Conservation (phyloP, 2,113 vertebrate species). For the Vidua chalybeata region DNA sequence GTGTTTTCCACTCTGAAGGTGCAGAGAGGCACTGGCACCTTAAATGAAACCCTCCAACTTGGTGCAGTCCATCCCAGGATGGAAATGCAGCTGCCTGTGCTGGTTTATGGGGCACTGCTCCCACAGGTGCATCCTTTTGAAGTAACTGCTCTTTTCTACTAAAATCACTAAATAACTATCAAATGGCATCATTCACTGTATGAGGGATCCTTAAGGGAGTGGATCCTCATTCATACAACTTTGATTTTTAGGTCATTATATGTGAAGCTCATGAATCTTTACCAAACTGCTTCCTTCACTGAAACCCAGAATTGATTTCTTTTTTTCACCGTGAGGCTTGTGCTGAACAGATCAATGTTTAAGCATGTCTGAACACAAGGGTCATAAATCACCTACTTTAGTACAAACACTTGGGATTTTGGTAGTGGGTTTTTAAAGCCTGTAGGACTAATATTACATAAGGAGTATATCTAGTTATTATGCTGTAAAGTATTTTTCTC, state of each 20-base stretch:
- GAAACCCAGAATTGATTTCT: background rate
- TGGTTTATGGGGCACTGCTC: background rate
- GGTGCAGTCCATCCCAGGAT: background rate
- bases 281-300: background rate
- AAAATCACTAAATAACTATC: background rate
- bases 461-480: background rate
- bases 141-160: background rate
- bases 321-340: background rate
- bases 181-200: background rate
- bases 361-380: background rate
- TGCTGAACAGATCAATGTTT: conserved; percentile 23
- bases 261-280: background rate
- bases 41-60: background rate
- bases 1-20: background rate
- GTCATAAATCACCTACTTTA: background rate
- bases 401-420: background rate
- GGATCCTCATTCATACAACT: background rate
- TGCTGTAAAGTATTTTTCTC: background rate
- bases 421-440: background rate
- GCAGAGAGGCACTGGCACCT: background rate
- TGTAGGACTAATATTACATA: background rate
- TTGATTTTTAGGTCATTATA: background rate
- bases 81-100: background rate
- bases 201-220: background rate
- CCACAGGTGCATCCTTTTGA: background rate